Conservation (phyloP, 2,113 vertebrate species). For the Prolemur simus region DNA sequence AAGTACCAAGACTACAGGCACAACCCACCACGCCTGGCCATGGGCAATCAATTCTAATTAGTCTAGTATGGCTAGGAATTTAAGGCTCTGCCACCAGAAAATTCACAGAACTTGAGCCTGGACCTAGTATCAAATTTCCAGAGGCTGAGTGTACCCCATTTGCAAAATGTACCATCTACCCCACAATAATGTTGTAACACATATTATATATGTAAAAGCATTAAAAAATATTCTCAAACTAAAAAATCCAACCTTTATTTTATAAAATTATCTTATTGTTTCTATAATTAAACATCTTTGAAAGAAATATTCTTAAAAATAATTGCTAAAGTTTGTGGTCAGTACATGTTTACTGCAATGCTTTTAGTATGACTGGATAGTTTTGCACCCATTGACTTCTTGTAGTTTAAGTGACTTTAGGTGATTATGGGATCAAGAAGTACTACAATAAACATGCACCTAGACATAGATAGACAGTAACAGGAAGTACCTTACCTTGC, state of each 20-base stretch:
- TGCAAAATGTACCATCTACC: not conserved
- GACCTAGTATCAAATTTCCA: not conserved
- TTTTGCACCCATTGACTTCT: not conserved
- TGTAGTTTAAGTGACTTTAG: not conserved
- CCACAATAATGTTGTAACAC: not conserved
- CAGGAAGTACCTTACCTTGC: not conserved
- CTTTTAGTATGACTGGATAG: not conserved
- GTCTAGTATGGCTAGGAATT: not conserved
- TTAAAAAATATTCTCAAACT: slow-evolving; percentile 11
- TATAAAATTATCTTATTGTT: not conserved
- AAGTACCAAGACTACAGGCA: no score
- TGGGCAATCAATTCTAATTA: not conserved
- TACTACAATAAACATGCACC: not conserved
- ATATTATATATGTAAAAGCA: not conserved
- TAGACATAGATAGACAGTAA: not conserved
- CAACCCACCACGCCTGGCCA: no score
- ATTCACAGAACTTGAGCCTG: not conserved
- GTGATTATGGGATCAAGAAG: not conserved
- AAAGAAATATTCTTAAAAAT: slow-evolving; percentile 41
- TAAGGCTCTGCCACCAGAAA: not conserved
- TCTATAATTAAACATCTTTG: not conserved
- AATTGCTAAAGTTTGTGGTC: not conserved
- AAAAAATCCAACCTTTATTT: not conserved
- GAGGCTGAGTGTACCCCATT: not conserved
- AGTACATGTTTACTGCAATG: not conserved